Base-by-base conservation (phyloP, 1,140 invertebrate species). In the Danaus plexippus region DNA sequence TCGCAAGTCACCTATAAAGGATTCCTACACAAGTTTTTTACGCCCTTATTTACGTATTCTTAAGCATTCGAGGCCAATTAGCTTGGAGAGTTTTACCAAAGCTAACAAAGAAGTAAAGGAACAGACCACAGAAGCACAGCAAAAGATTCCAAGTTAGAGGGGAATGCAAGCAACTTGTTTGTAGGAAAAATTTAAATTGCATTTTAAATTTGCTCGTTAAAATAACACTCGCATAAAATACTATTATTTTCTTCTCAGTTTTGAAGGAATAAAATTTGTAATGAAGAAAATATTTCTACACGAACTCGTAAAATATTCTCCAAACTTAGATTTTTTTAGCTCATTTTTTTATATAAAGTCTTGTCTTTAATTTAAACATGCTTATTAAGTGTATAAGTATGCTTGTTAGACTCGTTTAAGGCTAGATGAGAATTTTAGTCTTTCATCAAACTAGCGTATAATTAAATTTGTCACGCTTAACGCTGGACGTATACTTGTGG, bases 151-250 rank as follows among this genome's bases (percentile, higher is more conserved):
- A 59, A 72, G 70, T 75, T 49, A 50, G 51, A 61, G 61, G 59
- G 59, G 59, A 79, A 69, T 73, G 69, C 73, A 67, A 75, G 76
- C 55, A 64, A 58, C 48, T 58, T 60, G 69, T 77, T 80, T 77
- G 73, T 68, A 66, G 74, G 66, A 48, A 66, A 79, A 77, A 74
- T 79, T 80, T 80, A 77, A 80, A 80, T 80, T 77, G 71, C 71
- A 78, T 80, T 80, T 77, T 80, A 80, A 79, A 80, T 79, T 71
- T 61, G 59, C 68, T 63, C 59, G 76, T 75, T 71, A 75, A 68
- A 71, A 66, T 79, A 52, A 64, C 58, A 61, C 48, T 61, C 51
- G 54, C 57, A 56, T 54, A 59, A 63, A 63, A 60, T 57, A 61
- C 43, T 55, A 43, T 57, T 43, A 52, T 53, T 52, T 61, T 61